phyloP scores from a whole-genome alignment of 2,888 invertebrate species.

The Scaptomyza cyrtandrae region DNA sequence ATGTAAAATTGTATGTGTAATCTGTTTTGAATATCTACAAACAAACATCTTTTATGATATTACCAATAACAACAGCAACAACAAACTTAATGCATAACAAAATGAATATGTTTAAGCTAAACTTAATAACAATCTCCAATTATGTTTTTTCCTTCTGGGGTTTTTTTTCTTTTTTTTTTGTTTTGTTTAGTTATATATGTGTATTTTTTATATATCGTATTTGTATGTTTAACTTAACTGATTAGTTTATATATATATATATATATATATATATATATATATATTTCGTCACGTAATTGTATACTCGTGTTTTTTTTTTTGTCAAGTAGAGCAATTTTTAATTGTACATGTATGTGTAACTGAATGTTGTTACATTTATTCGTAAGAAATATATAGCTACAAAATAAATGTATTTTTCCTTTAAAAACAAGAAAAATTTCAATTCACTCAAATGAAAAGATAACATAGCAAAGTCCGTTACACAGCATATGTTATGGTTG shows the following conservation, averaged over 20 bases:
- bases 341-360: slow-evolving; percentile 79
- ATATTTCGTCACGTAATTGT: slow-evolving; percentile 47
- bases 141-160: neutral
- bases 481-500: neutral
- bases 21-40: slow-evolving; percentile 37
- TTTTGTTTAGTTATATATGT: slow-evolving; percentile 17
- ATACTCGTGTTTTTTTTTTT: slow-evolving; percentile 40
- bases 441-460: neutral
- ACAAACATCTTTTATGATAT: slow-evolving; percentile 40
- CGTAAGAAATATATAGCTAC: slow-evolving; percentile 73
- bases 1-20: slow-evolving; percentile 50
- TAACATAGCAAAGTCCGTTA: neutral
- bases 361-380: slow-evolving; percentile 80
- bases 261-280: neutral
- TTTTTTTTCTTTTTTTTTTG: slow-evolving; percentile 11
- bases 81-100: slow-evolving; percentile 5
- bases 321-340: slow-evolving; percentile 77
- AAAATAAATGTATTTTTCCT: slow-evolving; percentile 82
- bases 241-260: slow-evolving; percentile 39
- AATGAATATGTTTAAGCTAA: slow-evolving; percentile 38
- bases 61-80: slow-evolving; percentile 28
- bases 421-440: slow-evolving; percentile 48
- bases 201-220: slow-evolving; percentile 26
- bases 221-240: slow-evolving; percentile 56
- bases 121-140: slow-evolving; percentile 32